Evolutionary conservation across 2,113 vertebrate genomes (phyloP).

Genomic region (Delphinapterus leucas): DNA sequence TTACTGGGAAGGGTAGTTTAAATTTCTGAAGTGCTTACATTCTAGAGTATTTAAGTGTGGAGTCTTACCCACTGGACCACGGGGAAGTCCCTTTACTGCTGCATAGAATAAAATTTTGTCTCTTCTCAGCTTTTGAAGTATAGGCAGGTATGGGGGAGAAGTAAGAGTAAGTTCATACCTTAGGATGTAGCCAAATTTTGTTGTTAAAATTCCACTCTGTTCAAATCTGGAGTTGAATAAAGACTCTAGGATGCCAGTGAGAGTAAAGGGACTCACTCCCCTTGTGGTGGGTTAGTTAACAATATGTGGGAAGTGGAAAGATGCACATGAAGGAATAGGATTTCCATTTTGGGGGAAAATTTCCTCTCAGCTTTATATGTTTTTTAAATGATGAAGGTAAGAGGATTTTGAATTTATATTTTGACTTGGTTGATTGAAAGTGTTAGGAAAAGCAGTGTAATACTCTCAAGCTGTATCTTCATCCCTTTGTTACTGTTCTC

Average conservation of each 20-base stretch:
- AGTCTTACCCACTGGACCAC: too few relatives aligned
- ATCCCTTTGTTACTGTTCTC: background rate
- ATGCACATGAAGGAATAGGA: background rate
- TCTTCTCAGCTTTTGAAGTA: background rate
- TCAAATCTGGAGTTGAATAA: background rate
- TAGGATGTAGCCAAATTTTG: background rate
- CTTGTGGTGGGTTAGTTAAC: background rate
- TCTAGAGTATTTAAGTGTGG: background rate
- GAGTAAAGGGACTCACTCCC: background rate
- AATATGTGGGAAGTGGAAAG: background rate
- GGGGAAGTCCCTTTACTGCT: background rate
- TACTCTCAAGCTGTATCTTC: background rate
- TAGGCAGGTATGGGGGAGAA: background rate
- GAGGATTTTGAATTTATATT: background rate
- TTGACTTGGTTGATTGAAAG: background rate
- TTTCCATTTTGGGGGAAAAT: background rate
- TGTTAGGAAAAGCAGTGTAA: background rate
- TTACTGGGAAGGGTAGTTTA: background rate
- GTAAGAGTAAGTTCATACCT: background rate
- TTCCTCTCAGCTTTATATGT: background rate
- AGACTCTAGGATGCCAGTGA: background rate
- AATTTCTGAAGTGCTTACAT: background rate
- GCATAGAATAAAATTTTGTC: background rate
- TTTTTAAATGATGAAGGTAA: background rate
- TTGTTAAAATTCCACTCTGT: background rate